phyloP scores from a whole-genome alignment of 2,797 vertebrate species.

The Hybognathus amarus region DNA sequence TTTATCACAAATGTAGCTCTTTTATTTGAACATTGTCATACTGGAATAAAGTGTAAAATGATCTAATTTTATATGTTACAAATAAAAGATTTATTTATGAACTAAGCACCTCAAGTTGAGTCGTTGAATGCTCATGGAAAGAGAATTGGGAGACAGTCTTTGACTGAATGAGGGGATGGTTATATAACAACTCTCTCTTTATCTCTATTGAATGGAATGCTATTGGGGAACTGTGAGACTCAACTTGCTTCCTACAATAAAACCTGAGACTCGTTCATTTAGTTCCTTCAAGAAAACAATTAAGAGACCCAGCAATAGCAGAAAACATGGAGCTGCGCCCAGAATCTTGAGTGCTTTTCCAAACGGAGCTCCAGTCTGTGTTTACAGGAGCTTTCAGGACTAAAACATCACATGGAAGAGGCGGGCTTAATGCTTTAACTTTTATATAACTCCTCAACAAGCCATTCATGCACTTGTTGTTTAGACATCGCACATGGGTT shows the following conservation, averaged over 20 bases:
- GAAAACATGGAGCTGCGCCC: conserved; percentile 86
- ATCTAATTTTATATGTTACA: conserved; percentile 99
- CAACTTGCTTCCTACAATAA: conserved; percentile 84
- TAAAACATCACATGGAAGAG: conserved; percentile 43
- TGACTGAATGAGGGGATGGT: conserved; percentile 36
- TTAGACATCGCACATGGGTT: background rate
- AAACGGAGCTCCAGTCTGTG: conserved; percentile 61
- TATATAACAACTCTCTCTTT: conserved; percentile 69
- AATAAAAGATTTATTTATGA: conserved; percentile 99
- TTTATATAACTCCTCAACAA: background rate
- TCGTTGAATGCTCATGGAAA: background rate
- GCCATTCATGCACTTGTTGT: background rate
- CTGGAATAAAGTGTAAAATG: conserved; percentile 99
- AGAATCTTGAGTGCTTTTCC: conserved; percentile 91
- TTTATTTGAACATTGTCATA: conserved; percentile 91
- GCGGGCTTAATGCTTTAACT: background rate
- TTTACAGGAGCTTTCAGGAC: conserved; percentile 39
- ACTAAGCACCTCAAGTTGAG: conserved; percentile 67
- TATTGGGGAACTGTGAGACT: conserved; percentile 71
- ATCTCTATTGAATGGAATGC: conserved; percentile 70
- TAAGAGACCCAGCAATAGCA: conserved; percentile 84
- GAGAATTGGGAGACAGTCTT: background rate
- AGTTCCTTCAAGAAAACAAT: conserved; percentile 84
- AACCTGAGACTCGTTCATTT: conserved; percentile 84
- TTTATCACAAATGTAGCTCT: conserved; percentile 99